Evolutionary conservation across 2,113 vertebrate species (phyloP).

Genomic region (Accipiter cooperii): DNA sequence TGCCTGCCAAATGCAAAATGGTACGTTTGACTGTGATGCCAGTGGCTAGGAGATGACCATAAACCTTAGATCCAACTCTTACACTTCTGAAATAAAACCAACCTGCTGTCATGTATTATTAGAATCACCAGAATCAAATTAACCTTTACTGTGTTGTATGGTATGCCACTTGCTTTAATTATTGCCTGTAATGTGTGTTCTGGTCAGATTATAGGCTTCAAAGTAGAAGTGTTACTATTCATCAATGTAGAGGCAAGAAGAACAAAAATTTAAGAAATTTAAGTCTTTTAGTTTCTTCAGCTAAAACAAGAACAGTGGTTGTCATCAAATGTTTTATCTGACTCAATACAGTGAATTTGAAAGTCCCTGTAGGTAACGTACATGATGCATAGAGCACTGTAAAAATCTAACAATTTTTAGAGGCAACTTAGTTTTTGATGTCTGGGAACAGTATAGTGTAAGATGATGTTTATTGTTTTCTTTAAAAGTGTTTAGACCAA

Average conservation of each 20-base stretch:
- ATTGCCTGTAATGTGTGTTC: background rate
- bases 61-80: constrained; percentile 26
- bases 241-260: background rate
- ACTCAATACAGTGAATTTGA: background rate
- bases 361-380: background rate
- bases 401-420: background rate
- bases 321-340: background rate
- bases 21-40: constrained; percentile 1
- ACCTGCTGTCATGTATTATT: background rate
- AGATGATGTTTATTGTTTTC: background rate
- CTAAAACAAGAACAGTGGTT: background rate
- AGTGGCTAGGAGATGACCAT: constrained; percentile 36
- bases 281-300: background rate
- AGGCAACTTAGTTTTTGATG: background rate
- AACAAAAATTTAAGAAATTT: background rate
- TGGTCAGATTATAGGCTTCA: background rate
- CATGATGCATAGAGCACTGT: background rate
- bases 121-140: background rate
- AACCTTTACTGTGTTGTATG: background rate
- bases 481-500: background rate
- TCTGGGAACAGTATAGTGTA: background rate
- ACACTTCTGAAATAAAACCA: constrained; percentile 41
- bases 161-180: background rate
- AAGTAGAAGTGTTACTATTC: background rate
- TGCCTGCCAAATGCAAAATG: constrained; percentile 38